Base-by-base conservation (phyloP, 2,888 invertebrate genomes). In the Salticus scenicus region DNA sequence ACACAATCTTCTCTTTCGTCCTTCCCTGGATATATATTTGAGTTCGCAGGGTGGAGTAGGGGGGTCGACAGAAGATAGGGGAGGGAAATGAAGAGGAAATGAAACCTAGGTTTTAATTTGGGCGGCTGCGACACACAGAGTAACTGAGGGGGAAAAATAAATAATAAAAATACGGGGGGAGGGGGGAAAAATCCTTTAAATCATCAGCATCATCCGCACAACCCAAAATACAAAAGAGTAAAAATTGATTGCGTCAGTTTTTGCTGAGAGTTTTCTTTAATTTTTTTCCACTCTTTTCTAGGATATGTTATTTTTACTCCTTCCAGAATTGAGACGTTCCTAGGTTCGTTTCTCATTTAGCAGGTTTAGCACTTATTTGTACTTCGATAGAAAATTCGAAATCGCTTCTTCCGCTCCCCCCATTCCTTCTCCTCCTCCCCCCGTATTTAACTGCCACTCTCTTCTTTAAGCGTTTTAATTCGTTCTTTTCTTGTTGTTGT, bases 161-260 rank as follows among this genome's bases (percentile, higher is more conserved):
- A 83, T 83, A 76, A 76, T 76, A 83, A 83, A 83, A 77, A 37
- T 27, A 51, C 31, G 20, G 31, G 51, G 47, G 47, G 51, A 17
- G 67, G 73, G 37, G 31, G 64, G 76, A 69, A 78, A 73, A 84
- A 84, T 84, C 83, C 77, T 84, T 83, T 84, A 84, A 84, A 84
- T 84, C 83, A 84, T 84, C 83, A 84, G 83, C 83, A 77, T 76
- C 82, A 76, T 83, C 82, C 80, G 17, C 76, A 75, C 71, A 76
- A 83, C 82, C 83, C 66, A 72, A 84, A 77, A 77, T 77, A 84
- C 77, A 84, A 84, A 84, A 84, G 83, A 84, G 83, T 84, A 84
- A 84, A 84, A 84, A 84, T 84, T 84, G 83, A 84, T 84, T 84
- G 83, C 83, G 77, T 77, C 83, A 84, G 83, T 84, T 84, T 84